Percentiles rank a stretch among this genome's conserved stretches.
Evolutionary conservation across 2,113 vertebrate species (phyloP).

Genomic region (Conger conger): DNA sequence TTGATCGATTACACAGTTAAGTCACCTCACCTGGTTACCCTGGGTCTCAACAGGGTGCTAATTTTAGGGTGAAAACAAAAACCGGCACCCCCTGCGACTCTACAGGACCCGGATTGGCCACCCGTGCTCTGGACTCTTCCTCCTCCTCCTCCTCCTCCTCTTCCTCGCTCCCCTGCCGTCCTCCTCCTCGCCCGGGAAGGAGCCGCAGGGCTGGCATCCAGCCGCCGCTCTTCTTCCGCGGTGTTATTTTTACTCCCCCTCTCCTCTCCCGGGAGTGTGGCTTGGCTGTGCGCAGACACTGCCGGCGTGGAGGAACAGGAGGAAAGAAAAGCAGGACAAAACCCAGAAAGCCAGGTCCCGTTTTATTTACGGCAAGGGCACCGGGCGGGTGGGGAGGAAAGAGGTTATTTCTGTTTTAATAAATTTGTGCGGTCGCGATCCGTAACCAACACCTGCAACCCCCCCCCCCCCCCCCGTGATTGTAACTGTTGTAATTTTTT

Average conservation of each 20-base stretch:
- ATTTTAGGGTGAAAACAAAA: too few relatives aligned
- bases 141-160: too few relatives aligned
- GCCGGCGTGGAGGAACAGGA: not conserved
- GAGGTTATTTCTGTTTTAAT: not conserved
- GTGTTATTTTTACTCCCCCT: constrained; percentile 45
- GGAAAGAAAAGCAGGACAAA: not conserved
- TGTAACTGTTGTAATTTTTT: not conserved
- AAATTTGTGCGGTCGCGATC: not conserved
- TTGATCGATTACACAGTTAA: too few relatives aligned
- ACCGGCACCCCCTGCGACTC: too few relatives aligned
- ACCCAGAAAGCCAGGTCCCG: not conserved
- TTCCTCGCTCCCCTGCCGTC: too few relatives aligned
- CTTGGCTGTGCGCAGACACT: not conserved
- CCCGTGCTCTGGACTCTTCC: too few relatives aligned
- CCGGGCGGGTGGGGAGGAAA: not conserved
- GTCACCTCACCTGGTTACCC: too few relatives aligned
- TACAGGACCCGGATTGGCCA: too few relatives aligned
- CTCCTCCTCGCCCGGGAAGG: not conserved
- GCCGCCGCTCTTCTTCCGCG: constrained; percentile 47
- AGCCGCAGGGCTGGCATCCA: constrained; percentile 70
- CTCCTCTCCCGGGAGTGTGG: not conserved
- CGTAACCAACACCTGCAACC: not conserved
- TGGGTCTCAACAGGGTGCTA: too few relatives aligned
- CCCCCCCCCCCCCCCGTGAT: not conserved
- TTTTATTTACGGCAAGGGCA: constrained; percentile 21